phyloP scores from a whole-genome alignment of 37 sponge, comb jelly and placozoan genomes.

The Theonella swinhoei region DNA sequence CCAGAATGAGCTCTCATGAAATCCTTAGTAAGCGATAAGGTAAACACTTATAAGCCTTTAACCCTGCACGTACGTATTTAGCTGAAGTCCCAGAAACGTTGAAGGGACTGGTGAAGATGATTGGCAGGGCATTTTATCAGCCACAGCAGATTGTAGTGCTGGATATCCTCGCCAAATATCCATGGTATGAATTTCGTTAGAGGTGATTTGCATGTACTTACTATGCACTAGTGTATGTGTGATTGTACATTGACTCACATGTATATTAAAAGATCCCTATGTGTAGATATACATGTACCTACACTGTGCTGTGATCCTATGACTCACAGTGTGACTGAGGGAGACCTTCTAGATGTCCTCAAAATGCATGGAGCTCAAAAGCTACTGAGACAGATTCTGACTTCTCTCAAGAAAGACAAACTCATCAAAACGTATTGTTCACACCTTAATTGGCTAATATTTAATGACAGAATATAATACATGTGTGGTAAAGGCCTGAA shows the following conservation, averaged over 20 bases:
- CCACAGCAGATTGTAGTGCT: constrained; percentile 67
- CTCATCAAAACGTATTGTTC: constrained; percentile 69
- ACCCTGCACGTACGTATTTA: neutral
- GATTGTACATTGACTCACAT: no score
- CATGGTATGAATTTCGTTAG: constrained; percentile 56
- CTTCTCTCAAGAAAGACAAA: constrained; percentile 71
- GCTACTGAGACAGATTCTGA: constrained; percentile 64
- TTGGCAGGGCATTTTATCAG: constrained; percentile 74
- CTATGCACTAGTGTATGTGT: neutral
- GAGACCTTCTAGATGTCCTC: constrained; percentile 38
- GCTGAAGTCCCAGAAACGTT: constrained; percentile 71
- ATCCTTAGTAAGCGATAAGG: constrained; percentile 42
- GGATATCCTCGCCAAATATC: constrained; percentile 74
- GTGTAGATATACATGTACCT: no score
- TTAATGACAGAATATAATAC: no score
- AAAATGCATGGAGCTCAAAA: constrained; percentile 44
- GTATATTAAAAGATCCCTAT: no score
- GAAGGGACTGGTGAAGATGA: constrained; percentile 59
- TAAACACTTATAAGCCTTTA: neutral
- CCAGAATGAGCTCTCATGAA: constrained; percentile 3
- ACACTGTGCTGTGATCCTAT: no score
- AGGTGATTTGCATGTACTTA: neutral
- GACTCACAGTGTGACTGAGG: constrained; percentile 37
- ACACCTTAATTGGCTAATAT: neutral
- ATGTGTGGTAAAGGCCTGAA: no score